A percentile compares a stretch with the other conserved stretches of the same genome.
Conservation (phyloP, 2,888 invertebrate genomes). For the Xanthia icteritia region DNA sequence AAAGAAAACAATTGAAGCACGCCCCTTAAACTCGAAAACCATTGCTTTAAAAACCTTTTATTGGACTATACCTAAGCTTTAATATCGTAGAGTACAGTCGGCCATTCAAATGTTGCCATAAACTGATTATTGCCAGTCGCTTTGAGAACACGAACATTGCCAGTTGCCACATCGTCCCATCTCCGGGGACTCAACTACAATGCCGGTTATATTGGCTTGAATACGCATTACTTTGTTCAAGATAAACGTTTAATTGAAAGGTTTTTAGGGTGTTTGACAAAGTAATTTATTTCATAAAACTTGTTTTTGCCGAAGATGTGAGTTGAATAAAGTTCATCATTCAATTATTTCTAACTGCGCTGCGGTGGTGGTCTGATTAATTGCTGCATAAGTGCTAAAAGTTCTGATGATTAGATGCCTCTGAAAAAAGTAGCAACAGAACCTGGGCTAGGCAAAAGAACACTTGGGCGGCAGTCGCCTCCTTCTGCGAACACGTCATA, state of each 20-base stretch:
- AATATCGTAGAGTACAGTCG: slow-evolving; percentile 57
- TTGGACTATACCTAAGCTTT: slow-evolving; percentile 57
- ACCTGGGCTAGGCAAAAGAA: not conserved
- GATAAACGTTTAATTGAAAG: slow-evolving; percentile 22
- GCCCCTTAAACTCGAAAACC: slow-evolving; percentile 29
- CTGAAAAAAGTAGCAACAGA: not conserved
- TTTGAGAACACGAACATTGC: slow-evolving; percentile 46
- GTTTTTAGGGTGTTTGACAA: slow-evolving; percentile 1
- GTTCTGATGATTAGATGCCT: not conserved
- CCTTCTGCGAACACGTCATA: too few relatives aligned
- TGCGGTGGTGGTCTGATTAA: not conserved
- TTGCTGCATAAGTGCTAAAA: not conserved
- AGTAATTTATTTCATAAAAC: not conserved
- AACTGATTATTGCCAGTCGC: slow-evolving; percentile 64
- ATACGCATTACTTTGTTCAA: slow-evolving; percentile 26
- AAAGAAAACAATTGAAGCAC: slow-evolving; percentile 35
- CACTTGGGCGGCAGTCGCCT: too few relatives aligned
- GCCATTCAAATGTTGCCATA: slow-evolving; percentile 56
- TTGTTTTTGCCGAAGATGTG: not conserved
- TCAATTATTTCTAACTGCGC: not conserved
- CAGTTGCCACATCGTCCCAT: slow-evolving; percentile 39
- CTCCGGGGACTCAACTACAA: slow-evolving; percentile 45
- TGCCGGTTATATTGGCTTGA: slow-evolving; percentile 40
- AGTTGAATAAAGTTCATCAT: not conserved
- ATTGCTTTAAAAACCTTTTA: slow-evolving; percentile 54